A percentile compares a stretch with the other conserved stretches of the same genome.
Conservation (phyloP, 2,113 vertebrate genomes). For the Turdus rufiventris region DNA sequence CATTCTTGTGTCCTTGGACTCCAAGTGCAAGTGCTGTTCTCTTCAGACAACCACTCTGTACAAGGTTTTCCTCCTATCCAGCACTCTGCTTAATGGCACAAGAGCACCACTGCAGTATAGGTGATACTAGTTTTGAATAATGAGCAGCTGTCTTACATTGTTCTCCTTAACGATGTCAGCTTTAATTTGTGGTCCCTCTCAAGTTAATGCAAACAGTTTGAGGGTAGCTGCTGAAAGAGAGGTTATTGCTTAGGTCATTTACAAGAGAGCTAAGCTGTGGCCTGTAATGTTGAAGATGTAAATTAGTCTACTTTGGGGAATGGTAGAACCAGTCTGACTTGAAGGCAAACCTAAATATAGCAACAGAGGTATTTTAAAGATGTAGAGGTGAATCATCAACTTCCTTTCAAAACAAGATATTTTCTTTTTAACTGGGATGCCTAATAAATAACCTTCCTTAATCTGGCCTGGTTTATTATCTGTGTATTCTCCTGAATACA, state of each 20-base stretch:
- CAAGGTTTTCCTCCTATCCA: not conserved
- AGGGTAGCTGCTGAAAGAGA: not conserved
- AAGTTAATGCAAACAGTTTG: not conserved
- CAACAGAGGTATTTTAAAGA: not conserved
- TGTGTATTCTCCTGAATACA: not conserved
- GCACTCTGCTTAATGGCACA: not conserved
- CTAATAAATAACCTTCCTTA: conserved; percentile 24
- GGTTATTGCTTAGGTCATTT: not conserved
- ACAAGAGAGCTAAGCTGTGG: not conserved
- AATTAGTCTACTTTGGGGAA: conserved; percentile 25
- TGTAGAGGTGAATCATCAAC: conserved; percentile 41
- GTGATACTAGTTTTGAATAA: not conserved
- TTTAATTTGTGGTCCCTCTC: not conserved
- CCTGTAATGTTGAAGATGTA: not conserved
- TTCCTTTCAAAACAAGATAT: conserved; percentile 22
- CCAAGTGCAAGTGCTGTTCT: not conserved
- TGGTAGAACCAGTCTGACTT: not conserved
- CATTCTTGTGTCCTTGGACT: not conserved
- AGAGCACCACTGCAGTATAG: not conserved
- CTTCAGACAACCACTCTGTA: not conserved
- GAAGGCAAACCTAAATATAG: conserved; percentile 45
- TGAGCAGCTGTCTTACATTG: not conserved
- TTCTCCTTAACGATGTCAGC: not conserved
- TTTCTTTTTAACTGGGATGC: conserved; percentile 2
- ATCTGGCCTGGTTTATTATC: not conserved